These are phyloP conservation scores for Mesocentrotus franciscanus DNA, from an alignment of 53 echinoderm and acorn worm genomes.

Conservation along the genomic window DNA sequence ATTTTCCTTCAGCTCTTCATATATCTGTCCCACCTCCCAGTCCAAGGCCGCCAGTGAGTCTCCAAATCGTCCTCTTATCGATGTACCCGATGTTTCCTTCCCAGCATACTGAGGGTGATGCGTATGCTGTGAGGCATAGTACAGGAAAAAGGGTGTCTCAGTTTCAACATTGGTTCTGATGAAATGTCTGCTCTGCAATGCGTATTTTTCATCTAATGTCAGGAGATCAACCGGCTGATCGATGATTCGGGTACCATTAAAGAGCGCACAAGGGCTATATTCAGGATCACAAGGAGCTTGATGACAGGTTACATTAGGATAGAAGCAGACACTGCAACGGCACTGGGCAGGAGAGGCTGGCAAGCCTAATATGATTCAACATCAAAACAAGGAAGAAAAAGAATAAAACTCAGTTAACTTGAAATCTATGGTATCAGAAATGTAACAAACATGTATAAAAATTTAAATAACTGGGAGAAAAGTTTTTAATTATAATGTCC, in stretches of 20 bases:
- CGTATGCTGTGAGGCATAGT: constrained; percentile 85
- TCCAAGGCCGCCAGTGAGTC: constrained; percentile 84
- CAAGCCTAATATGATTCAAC: constrained; percentile 51
- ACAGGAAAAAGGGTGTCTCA: constrained; percentile 80
- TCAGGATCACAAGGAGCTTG: constrained; percentile 58
- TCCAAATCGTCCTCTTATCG: constrained; percentile 77
- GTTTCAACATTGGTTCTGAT: constrained; percentile 69
- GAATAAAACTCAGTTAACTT: no score
- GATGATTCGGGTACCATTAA: constrained; percentile 69
- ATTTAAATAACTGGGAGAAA: background rate
- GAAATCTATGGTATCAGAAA: background rate
- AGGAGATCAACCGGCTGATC: constrained; percentile 84
- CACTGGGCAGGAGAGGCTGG: constrained; percentile 83
- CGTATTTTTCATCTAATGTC: constrained; percentile 76
- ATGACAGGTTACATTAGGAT: constrained; percentile 74
- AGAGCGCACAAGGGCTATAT: constrained; percentile 79
- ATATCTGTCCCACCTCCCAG: constrained; percentile 83
- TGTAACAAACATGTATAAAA: no score
- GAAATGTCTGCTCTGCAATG: constrained; percentile 56
- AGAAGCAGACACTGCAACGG: constrained; percentile 79
- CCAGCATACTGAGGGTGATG: constrained; percentile 86
- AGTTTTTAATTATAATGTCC: background rate
- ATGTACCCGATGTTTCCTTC: constrained; percentile 74
- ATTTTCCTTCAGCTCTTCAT: constrained; percentile 69
- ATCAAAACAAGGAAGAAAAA: background rate